These are phyloP conservation scores for Lapara coniferarum DNA, from an alignment of 2,888 invertebrate species.

Conservation along the genomic window DNA sequence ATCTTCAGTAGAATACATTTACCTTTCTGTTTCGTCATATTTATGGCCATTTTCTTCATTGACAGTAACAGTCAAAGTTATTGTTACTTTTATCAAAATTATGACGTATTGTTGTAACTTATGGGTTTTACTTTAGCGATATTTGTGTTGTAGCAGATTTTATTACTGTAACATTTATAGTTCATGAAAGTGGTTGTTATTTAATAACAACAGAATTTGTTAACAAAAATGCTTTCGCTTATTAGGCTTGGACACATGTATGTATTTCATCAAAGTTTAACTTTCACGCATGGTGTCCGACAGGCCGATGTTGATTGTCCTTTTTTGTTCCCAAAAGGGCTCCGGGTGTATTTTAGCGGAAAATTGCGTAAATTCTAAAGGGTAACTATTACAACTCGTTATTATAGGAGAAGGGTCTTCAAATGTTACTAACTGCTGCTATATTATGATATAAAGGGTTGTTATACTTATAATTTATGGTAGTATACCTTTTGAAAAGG, in stretches of 20 bases:
- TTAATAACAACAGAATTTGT: neutral
- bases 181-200: neutral
- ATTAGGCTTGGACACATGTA: conserved; percentile 10
- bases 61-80: no score
- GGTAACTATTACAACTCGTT: neutral
- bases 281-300: conserved; percentile 25
- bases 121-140: no score
- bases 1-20: no score
- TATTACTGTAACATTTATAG: neutral
- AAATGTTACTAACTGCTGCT: neutral
- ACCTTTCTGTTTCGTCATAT: no score
- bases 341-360: conserved; percentile 13
- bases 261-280: conserved; percentile 26
- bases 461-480: neutral
- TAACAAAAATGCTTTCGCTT: conserved; percentile 4
- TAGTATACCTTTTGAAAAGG: neutral
- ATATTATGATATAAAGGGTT: neutral
- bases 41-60: no score
- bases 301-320: conserved; percentile 24
- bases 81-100: no score
- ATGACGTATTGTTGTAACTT: no score
- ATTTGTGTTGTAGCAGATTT: no score
- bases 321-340: conserved; percentile 11
- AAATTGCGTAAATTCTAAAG: conserved; percentile 16
- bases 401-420: neutral